These are phyloP conservation scores for Lutjanus erythropterus DNA, from an alignment of 2,113 vertebrate species.

Conservation along the genomic window DNA sequence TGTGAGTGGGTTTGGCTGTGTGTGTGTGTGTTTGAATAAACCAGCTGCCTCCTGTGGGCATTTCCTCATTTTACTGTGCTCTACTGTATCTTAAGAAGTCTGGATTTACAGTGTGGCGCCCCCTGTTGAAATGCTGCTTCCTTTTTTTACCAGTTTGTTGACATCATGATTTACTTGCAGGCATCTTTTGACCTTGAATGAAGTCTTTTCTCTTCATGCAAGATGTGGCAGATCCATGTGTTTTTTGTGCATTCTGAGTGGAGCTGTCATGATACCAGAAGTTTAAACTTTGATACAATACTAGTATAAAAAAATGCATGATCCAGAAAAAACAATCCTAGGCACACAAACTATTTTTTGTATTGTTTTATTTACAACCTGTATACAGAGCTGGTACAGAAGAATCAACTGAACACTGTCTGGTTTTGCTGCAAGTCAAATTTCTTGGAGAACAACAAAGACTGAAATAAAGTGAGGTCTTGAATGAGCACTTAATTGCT, in stretches of 20 bases:
- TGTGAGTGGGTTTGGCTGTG: constrained; percentile 15
- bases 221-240: background rate
- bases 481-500: too few species aligned
- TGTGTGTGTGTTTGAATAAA: constrained; percentile 47
- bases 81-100: constrained; percentile 14
- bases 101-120: constrained; percentile 60
- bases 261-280: too few species aligned
- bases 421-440: too few species aligned
- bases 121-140: constrained; percentile 62
- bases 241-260: background rate
- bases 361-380: too few species aligned
- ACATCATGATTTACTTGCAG: constrained; percentile 20
- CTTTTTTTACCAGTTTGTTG: background rate
- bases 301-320: too few species aligned
- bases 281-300: too few species aligned
- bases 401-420: too few species aligned
- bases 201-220: background rate
- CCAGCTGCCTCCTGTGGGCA: constrained; percentile 54
- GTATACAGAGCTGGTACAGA: too few species aligned
- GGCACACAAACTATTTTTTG: too few species aligned
- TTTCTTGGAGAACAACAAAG: too few species aligned
- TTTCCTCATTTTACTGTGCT: constrained; percentile 45
- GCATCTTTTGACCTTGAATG: constrained; percentile 11
- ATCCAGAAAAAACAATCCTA: too few species aligned
- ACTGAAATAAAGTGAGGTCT: too few species aligned